phyloP scores from a whole-genome alignment of 2,888 invertebrate species.

The Plebejus anna region DNA sequence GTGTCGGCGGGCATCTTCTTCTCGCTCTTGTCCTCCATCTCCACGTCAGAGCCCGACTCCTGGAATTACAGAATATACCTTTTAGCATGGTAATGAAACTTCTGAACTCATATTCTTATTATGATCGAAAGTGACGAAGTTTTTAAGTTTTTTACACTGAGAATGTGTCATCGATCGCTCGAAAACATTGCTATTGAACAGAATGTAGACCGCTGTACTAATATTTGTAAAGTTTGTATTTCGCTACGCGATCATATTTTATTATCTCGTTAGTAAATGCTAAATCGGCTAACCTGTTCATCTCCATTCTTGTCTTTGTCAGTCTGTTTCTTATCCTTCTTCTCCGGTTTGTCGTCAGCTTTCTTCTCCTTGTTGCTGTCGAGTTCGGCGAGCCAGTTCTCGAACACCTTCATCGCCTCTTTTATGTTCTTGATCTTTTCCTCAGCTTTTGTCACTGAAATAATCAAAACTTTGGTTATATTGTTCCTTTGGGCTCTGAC shows the following conservation, averaged over 20 bases:
- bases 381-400: conserved; percentile 82
- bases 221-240: too few relatives aligned
- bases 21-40: conserved; percentile 62
- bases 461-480: background rate
- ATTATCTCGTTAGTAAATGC: too few relatives aligned
- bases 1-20: conserved; percentile 72
- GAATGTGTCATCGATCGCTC: too few relatives aligned
- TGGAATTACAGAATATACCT: conserved; percentile 38
- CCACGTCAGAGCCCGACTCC: conserved; percentile 66
- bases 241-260: too few relatives aligned
- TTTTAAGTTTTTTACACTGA: too few relatives aligned
- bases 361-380: conserved; percentile 54
- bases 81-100: background rate
- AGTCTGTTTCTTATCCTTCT: conserved; percentile 46
- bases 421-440: conserved; percentile 84
- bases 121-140: too few relatives aligned
- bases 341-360: conserved; percentile 49
- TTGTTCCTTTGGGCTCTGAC: background rate
- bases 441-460: conserved; percentile 83
- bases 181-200: too few relatives aligned
- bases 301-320: conserved; percentile 45
- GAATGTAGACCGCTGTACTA: too few relatives aligned
- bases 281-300: conserved; percentile 41
- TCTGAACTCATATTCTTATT: too few relatives aligned
- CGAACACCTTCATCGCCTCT: conserved; percentile 84